Evolutionary conservation across 1,140 invertebrate genomes (phyloP).

Genomic region (Drosophila orena): DNA sequence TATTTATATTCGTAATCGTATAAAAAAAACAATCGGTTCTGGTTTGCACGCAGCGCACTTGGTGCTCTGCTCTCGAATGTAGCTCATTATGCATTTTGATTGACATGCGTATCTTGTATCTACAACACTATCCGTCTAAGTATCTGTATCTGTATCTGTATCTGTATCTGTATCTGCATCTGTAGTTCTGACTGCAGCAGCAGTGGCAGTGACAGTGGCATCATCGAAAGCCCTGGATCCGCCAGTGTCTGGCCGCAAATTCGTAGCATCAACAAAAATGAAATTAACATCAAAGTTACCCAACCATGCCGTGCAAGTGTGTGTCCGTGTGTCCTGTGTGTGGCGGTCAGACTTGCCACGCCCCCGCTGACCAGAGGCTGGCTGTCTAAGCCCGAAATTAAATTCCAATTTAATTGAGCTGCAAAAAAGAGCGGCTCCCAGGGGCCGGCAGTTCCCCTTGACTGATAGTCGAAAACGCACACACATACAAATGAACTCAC

Average conservation of each 20-base stretch:
- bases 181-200: constrained; percentile 16
- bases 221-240: constrained; percentile 13
- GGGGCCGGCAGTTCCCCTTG: constrained; percentile 10
- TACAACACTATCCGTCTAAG: constrained; percentile 46
- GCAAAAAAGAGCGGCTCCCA: constrained; percentile 60
- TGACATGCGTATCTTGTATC: constrained; percentile 67
- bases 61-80: constrained; percentile 31
- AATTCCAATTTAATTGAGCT: constrained; percentile 84
- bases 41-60: constrained; percentile 20
- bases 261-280: constrained; percentile 75
- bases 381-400: constrained; percentile 75
- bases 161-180: constrained; percentile 3
- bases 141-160: constrained; percentile 31
- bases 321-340: constrained; percentile 4
- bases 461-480: constrained; percentile 37
- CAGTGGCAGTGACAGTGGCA: neutral
- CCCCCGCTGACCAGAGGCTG: constrained; percentile 21
- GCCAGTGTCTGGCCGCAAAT: constrained; percentile 63
- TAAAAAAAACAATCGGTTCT: constrained; percentile 6
- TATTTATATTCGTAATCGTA: constrained; percentile 19
- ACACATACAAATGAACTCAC: constrained; percentile 12
- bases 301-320: constrained; percentile 26
- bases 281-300: constrained; percentile 78
- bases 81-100: constrained; percentile 76
- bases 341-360: constrained; percentile 21